A percentile compares a stretch with the other conserved stretches of the same genome.
Conservation (phyloP, 2,797 vertebrate genomes). For the Muscicapa striata region DNA sequence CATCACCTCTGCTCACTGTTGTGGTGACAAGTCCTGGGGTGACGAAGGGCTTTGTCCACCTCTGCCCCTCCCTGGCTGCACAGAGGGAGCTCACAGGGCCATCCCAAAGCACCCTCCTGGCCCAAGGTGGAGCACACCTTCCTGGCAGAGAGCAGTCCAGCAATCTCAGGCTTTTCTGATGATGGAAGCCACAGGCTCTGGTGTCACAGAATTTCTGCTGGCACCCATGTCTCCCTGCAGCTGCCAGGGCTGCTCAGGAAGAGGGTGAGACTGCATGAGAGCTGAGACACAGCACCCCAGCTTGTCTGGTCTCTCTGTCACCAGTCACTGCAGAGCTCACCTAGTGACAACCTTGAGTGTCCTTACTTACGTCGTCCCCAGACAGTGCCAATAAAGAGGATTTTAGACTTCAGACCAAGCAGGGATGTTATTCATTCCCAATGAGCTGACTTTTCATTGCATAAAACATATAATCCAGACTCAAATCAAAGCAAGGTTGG, state of each 20-base stretch:
- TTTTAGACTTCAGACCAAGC: constrained; percentile 38
- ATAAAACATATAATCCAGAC: constrained; percentile 56
- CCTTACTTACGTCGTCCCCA: constrained; percentile 25
- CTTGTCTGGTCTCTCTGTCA: neutral
- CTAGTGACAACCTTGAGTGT: constrained; percentile 61
- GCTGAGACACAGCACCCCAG: neutral
- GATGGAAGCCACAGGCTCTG: neutral
- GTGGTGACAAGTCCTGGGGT: neutral
- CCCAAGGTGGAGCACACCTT: neutral
- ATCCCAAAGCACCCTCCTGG: neutral
- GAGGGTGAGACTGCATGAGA: neutral
- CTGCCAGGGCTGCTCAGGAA: neutral
- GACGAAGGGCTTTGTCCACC: neutral
- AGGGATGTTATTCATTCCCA: constrained; percentile 43
- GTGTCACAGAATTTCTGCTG: neutral
- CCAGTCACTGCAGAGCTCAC: constrained; percentile 5
- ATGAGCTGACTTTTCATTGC: constrained; percentile 45
- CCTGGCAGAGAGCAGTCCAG: neutral
- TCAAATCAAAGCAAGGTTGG: constrained; percentile 47
- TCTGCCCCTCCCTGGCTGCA: neutral
- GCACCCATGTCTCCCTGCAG: neutral
- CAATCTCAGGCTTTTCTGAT: neutral
- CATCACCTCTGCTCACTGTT: neutral
- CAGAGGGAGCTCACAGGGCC: neutral
- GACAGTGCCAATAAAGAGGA: constrained; percentile 44